A percentile compares a stretch with the other conserved stretches of the same genome.
Conservation (phyloP, 2,888 invertebrate genomes). For the Aspidiotus rigidus region DNA sequence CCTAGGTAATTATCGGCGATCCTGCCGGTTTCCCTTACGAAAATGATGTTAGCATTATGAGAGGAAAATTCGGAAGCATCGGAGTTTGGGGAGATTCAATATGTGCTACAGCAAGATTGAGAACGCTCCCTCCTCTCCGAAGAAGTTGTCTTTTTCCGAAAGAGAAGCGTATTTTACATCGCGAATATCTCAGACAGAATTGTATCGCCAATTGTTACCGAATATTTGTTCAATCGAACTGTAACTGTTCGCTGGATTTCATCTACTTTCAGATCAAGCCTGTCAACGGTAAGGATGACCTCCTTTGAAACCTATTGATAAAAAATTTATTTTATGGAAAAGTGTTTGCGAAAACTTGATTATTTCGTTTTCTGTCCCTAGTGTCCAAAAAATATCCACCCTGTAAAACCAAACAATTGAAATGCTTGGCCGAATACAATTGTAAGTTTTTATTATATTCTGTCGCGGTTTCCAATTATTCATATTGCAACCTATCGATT, state of each 20-base stretch:
- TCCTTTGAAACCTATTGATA: not conserved
- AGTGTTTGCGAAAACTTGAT: too few relatives aligned
- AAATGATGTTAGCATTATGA: conserved; percentile 38
- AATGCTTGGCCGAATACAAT: conserved; percentile 28
- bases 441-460: conserved; percentile 15
- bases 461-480: not conserved
- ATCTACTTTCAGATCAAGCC: conserved; percentile 35
- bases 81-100: conserved; percentile 40
- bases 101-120: conserved; percentile 37
- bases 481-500: too few relatives aligned
- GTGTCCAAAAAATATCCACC: conserved; percentile 8
- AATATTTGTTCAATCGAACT: conserved; percentile 39
- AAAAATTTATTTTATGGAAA: too few relatives aligned
- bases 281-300: conserved; percentile 10
- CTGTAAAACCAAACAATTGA: conserved; percentile 17
- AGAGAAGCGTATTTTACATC: conserved; percentile 29
- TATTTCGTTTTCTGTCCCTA: not conserved
- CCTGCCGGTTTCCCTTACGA: conserved; percentile 40
- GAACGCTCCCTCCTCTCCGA: conserved; percentile 24
- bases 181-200: conserved; percentile 35
- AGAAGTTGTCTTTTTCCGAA: conserved; percentile 34
- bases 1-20: conserved; percentile 39
- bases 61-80: conserved; percentile 39
- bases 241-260: conserved; percentile 42
- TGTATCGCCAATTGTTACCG: conserved; percentile 37